Conservation (phyloP, 2,797 vertebrate genomes). For the Enteromius trimaculatus region DNA sequence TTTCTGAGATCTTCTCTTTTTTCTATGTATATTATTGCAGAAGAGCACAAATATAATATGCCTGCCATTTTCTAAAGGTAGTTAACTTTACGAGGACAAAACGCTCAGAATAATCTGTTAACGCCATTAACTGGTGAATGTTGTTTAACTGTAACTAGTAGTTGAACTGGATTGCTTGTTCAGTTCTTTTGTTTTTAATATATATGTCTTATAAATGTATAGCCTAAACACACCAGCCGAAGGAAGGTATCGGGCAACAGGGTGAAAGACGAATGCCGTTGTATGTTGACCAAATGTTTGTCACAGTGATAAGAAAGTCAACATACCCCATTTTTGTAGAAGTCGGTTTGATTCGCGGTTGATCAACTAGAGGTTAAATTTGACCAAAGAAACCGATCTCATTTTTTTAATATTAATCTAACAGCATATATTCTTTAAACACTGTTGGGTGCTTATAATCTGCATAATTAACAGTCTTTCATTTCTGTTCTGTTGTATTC, state of each 20-base stretch:
- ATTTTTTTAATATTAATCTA: background rate
- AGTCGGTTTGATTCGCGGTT: background rate
- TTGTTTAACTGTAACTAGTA: background rate
- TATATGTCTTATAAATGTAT: slow-evolving; percentile 1
- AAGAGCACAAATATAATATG: slow-evolving; percentile 2
- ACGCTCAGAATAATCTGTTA: background rate
- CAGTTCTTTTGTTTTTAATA: background rate
- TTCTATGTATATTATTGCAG: background rate
- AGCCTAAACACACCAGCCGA: slow-evolving; percentile 18
- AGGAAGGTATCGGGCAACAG: background rate
- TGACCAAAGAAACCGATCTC: background rate
- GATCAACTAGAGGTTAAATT: background rate
- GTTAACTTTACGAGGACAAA: background rate
- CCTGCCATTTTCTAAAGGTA: background rate
- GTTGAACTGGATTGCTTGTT: background rate
- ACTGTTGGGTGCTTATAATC: background rate
- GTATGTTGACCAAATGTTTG: slow-evolving; percentile 24
- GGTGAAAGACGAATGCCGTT: background rate
- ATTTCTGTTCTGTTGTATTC: slow-evolving; percentile 6
- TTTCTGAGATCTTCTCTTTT: background rate
- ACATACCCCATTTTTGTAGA: background rate
- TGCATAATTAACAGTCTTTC: background rate
- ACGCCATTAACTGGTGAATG: background rate
- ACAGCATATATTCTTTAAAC: background rate
- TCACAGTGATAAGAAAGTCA: background rate